Percentiles rank a stretch among this genome's conserved stretches.
Evolutionary conservation across 2,888 invertebrate species (phyloP).

Genomic region (Mystacides longicornis): DNA sequence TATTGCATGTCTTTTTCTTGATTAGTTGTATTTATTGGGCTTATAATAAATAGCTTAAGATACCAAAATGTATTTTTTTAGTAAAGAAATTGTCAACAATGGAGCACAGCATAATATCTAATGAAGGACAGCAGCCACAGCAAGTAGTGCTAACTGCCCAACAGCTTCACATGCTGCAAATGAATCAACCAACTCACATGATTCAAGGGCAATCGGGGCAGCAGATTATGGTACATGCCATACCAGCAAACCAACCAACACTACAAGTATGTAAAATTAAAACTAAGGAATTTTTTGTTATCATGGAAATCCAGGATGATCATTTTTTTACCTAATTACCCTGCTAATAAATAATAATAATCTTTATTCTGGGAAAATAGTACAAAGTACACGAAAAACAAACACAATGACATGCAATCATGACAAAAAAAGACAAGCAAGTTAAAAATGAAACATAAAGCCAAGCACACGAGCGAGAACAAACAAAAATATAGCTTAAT

Average conservation of each 20-base stretch:
- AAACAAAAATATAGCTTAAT: too few species aligned
- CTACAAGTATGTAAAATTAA: slow-evolving; percentile 45
- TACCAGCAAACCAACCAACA: slow-evolving; percentile 51
- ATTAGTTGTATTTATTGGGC: neutral
- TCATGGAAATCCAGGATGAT: neutral
- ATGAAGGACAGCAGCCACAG: slow-evolving; percentile 5
- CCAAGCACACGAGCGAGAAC: too few species aligned
- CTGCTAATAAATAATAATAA: too few species aligned
- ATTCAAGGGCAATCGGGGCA: slow-evolving; percentile 61
- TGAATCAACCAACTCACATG: slow-evolving; percentile 51
- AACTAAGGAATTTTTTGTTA: neutral
- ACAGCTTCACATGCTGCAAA: slow-evolving; percentile 55
- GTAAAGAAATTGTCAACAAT: slow-evolving; percentile 32
- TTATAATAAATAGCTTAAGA: neutral
- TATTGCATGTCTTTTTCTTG: neutral
- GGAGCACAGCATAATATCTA: slow-evolving; percentile 38
- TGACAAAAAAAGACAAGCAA: too few species aligned
- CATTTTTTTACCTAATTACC: neutral
- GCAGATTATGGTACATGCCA: slow-evolving; percentile 63
- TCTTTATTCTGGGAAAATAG: too few species aligned
- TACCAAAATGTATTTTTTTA: neutral
- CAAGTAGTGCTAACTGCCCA: slow-evolving; percentile 52
- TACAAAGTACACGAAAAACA: too few species aligned
- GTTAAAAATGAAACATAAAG: too few species aligned
- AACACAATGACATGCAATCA: neutral